These are phyloP conservation scores for Pelusios castaneus DNA, from an alignment of 2,113 vertebrate genomes.

Conservation along the genomic window DNA sequence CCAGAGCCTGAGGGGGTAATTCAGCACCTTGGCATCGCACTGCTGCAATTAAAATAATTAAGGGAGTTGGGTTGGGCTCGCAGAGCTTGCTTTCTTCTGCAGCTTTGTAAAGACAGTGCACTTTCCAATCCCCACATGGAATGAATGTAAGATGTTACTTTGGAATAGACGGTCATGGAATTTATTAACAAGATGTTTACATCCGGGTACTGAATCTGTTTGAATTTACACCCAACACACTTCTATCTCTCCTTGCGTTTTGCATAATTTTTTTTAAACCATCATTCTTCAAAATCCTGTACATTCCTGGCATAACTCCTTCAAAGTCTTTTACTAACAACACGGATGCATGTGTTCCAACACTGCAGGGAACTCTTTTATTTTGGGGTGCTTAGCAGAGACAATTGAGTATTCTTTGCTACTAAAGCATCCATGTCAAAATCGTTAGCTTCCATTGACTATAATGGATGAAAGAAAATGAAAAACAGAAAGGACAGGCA, in stretches of 20 bases:
- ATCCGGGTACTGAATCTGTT: background rate
- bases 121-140: constrained; percentile 65
- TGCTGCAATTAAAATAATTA: constrained; percentile 97
- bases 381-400: constrained; percentile 1
- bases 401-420: background rate
- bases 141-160: constrained; percentile 54
- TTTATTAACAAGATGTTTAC: constrained; percentile 48
- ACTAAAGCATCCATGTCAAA: background rate
- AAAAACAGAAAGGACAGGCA: background rate
- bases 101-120: constrained; percentile 66
- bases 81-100: constrained; percentile 70
- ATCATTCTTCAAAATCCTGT: background rate
- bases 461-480: background rate
- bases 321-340: constrained; percentile 2
- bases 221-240: background rate
- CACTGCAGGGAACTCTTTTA: constrained; percentile 43
- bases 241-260: background rate
- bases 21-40: constrained; percentile 81
- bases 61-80: constrained; percentile 83
- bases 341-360: constrained; percentile 25
- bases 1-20: constrained; percentile 82
- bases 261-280: constrained; percentile 20
- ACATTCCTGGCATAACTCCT: constrained; percentile 33
- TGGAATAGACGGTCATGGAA: constrained; percentile 40
- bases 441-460: constrained; percentile 11